Percentiles rank a stretch among this genome's conserved stretches.
Conservation (phyloP, 2,797 vertebrate species). For the Masticophis lateralis region DNA sequence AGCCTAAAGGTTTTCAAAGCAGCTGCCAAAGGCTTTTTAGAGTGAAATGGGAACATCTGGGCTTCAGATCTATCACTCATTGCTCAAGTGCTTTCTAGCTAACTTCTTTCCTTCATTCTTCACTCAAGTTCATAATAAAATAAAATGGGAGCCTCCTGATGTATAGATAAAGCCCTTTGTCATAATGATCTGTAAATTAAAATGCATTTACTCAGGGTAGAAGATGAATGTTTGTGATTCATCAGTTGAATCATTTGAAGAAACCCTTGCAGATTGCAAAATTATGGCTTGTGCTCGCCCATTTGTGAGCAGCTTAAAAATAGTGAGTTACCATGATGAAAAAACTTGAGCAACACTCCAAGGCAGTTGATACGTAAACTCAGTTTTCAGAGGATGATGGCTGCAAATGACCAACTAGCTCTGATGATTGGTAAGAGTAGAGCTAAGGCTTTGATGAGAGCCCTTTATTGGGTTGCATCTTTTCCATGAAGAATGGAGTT, state of each 20-base stretch:
- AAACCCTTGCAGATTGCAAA: background rate
- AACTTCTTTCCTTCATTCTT: background rate
- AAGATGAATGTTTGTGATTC: background rate
- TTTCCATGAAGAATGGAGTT: background rate
- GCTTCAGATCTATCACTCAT: background rate
- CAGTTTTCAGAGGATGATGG: background rate
- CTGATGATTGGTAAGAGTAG: background rate
- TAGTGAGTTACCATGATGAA: background rate
- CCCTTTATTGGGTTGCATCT: background rate
- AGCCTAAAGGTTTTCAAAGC: background rate
- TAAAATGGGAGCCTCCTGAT: background rate
- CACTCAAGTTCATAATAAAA: background rate
- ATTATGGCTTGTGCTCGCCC: background rate
- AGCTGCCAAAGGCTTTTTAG: background rate
- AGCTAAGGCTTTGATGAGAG: background rate
- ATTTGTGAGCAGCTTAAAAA: background rate
- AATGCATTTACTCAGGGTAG: background rate
- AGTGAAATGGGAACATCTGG: constrained; percentile 27
- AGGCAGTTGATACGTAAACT: background rate
- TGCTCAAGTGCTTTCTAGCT: background rate
- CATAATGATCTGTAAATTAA: background rate
- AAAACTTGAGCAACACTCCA: background rate
- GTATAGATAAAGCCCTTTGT: background rate
- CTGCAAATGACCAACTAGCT: background rate
- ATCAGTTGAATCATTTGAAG: background rate